Evolutionary conservation across 1,140 invertebrate genomes (phyloP), one percentile per base, ranked within the genome.

Genomic region (Spodoptera litura): DNA sequence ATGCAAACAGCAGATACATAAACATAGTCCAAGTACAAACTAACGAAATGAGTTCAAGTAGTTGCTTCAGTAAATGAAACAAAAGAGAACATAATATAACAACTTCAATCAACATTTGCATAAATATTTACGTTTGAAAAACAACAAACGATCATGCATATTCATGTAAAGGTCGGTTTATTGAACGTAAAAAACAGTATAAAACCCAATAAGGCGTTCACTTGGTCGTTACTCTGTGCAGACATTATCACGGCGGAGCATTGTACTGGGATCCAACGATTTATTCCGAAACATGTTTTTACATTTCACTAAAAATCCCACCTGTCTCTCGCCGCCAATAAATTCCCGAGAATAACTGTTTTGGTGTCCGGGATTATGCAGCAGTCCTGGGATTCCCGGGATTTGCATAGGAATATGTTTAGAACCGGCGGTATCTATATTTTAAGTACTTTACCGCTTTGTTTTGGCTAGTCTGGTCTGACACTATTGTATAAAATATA

Each of bases 121-220:
- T 68, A 52, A 44, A 44, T 44, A 64, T 44, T 38, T 64, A 38
- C 62, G 38, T 66, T 68, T 52, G 64, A 64, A 68, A 20, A 68
- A 52, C 27, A 68, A 68, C 64, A 68, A 68, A 68, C 64, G 64
- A 51, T 51, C 64, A 68, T 68, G 64, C 64, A 68, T 68, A 68
- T 68, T 68, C 64, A 68, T 68, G 64, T 5, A 49, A 66, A 66
- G 44, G 44, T 51, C 61, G 61, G 61, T 64, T 64, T 64, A 64
- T 64, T 64, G 61, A 64, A 64, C 61, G 35, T 64, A 44, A 64
- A 44, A 64, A 64, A 64, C 61, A 20, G 35, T 20, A 64, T 64
- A 64, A 64, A 66, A 51, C 38, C 38, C 62, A 66, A 66, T 66
- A 66, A 66, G 62, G 62, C 62, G 62, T 66, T 66, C 38, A 25